Percentiles rank a stretch among this genome's conserved stretches.
phyloP scores from a whole-genome alignment of 2,888 invertebrate species.

The Andrena hattorfiana region DNA sequence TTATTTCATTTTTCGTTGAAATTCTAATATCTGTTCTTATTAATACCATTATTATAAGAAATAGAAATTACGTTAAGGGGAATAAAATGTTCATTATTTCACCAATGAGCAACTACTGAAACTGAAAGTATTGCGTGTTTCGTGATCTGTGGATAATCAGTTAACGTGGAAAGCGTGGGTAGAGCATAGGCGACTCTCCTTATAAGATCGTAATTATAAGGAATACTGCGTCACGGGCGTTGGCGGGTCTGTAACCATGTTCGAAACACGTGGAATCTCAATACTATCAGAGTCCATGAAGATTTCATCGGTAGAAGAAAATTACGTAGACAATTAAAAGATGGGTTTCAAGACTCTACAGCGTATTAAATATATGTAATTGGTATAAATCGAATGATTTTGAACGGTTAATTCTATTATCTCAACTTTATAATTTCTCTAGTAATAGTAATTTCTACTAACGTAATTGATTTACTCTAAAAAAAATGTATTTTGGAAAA shows the following conservation, averaged over 20 bases:
- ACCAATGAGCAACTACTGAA: not conserved
- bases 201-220: constrained; percentile 74
- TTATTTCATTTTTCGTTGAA: too few relatives aligned
- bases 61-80: not conserved
- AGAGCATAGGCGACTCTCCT: constrained; percentile 70
- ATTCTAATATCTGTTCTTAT: too few relatives aligned
- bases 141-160: constrained; percentile 32
- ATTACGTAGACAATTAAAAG: not conserved
- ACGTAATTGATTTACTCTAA: too few relatives aligned
- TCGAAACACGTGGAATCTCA: constrained; percentile 76
- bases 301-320: constrained; percentile 43
- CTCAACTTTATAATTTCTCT: too few relatives aligned
- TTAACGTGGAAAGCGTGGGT: constrained; percentile 58
- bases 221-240: constrained; percentile 66
- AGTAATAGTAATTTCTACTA: too few relatives aligned
- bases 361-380: not conserved
- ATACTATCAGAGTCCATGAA: constrained; percentile 29
- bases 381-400: too few relatives aligned
- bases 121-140: not conserved
- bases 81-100: not conserved
- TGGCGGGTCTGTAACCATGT: constrained; percentile 79
- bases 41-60: too few relatives aligned
- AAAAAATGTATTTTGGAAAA: too few relatives aligned
- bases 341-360: not conserved
- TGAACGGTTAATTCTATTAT: too few relatives aligned